Evolutionary conservation across 2,888 invertebrate species (phyloP).

Genomic region (Tinea pellionella): DNA sequence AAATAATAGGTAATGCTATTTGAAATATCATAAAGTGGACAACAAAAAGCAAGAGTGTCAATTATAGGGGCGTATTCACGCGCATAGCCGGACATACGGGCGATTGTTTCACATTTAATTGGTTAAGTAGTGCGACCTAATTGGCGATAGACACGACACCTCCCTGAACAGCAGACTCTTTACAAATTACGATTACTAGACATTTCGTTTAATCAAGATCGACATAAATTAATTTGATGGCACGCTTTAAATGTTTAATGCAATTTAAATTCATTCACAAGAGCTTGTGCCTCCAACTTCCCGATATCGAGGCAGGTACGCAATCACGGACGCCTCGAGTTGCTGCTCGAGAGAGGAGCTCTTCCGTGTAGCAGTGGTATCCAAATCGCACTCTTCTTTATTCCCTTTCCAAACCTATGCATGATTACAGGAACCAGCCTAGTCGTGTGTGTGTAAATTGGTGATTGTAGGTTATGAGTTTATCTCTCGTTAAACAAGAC

Average conservation of each 20-base stretch:
- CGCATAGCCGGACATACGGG: slow-evolving; percentile 44
- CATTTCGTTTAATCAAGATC: slow-evolving; percentile 5
- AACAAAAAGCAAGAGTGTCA: slow-evolving; percentile 43
- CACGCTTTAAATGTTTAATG: background rate
- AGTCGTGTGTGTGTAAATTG: too few relatives aligned
- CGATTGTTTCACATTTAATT: slow-evolving; percentile 64
- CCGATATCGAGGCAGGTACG: too few relatives aligned
- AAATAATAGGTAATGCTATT: slow-evolving; percentile 52
- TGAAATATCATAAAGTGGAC: slow-evolving; percentile 61
- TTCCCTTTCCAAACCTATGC: too few relatives aligned
- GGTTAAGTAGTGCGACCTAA: slow-evolving; percentile 62
- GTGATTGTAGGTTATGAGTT: too few relatives aligned
- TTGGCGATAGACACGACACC: slow-evolving; percentile 53
- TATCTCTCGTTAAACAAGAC: too few relatives aligned
- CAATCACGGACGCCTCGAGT: too few relatives aligned
- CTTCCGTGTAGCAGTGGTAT: too few relatives aligned
- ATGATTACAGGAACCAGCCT: too few relatives aligned
- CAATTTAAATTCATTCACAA: background rate
- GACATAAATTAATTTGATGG: slow-evolving; percentile 6
- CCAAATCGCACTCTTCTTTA: too few relatives aligned
- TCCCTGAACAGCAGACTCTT: slow-evolving; percentile 11
- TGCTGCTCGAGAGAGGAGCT: too few relatives aligned
- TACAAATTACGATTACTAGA: slow-evolving; percentile 9
- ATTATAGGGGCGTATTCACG: slow-evolving; percentile 67
- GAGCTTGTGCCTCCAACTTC: too few relatives aligned